These are phyloP conservation scores for Hirundo rustica DNA, from an alignment of 2,797 vertebrate species.

Conservation along the genomic window DNA sequence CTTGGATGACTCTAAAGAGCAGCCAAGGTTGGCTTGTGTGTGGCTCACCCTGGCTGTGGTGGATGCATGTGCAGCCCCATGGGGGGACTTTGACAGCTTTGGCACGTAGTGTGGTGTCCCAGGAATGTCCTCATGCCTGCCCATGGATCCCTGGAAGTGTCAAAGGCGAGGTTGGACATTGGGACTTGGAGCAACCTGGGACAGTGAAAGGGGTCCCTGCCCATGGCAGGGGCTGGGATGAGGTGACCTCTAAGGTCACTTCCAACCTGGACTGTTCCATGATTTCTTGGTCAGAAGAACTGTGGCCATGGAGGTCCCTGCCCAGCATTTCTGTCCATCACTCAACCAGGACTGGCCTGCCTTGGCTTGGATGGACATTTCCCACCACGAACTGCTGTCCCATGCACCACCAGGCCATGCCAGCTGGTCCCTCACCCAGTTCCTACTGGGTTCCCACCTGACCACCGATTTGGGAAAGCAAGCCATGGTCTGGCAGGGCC, in stretches of 20 bases:
- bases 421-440: background rate
- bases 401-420: accelerated
- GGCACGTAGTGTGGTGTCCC: background rate
- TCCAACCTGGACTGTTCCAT: background rate
- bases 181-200: background rate
- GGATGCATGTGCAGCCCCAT: accelerated
- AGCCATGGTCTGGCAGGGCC: background rate
- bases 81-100: background rate
- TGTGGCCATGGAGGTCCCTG: background rate
- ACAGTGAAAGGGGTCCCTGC: background rate
- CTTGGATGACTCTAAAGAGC: background rate
- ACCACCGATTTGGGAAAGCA: slow-evolving; percentile 17
- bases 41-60: background rate
- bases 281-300: background rate
- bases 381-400: background rate
- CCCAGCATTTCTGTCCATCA: background rate
- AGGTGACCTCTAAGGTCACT: no score
- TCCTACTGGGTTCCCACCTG: background rate
- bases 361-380: background rate
- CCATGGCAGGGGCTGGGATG: accelerated
- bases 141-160: background rate
- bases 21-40: background rate
- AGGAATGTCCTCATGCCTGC: background rate
- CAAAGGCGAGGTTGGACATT: background rate
- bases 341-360: background rate